Evolutionary conservation across 1,140 invertebrate species (phyloP).

Genomic region (Drosophila auraria): DNA sequence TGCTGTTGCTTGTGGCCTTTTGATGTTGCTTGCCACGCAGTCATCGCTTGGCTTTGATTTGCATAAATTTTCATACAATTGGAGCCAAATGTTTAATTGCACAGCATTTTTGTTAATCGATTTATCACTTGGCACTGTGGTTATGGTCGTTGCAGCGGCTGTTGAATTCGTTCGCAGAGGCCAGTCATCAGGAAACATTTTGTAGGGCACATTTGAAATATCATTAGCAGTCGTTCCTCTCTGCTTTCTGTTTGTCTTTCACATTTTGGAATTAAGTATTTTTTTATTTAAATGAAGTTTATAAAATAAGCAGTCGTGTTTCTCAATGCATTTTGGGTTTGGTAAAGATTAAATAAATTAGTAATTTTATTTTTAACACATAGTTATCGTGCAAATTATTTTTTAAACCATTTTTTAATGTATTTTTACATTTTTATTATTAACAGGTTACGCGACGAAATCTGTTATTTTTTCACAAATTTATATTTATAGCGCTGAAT

Average conservation of each 20-base stretch:
- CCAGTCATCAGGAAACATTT: slow-evolving; percentile 74
- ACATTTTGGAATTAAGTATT: slow-evolving; percentile 4
- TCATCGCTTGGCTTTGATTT: slow-evolving; percentile 75
- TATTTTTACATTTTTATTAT: neutral
- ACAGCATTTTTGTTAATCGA: slow-evolving; percentile 61
- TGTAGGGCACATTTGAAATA: slow-evolving; percentile 67
- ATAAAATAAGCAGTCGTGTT: neutral
- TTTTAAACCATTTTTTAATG: neutral
- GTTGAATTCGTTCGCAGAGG: slow-evolving; percentile 51
- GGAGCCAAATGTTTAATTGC: slow-evolving; percentile 68
- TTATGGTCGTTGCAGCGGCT: slow-evolving; percentile 39
- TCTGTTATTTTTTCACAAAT: neutral
- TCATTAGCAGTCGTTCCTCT: neutral
- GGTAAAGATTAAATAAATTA: neutral
- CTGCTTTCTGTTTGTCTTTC: slow-evolving; percentile 8
- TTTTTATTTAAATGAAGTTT: neutral
- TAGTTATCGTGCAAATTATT: neutral
- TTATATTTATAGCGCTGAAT: neutral
- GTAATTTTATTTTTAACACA: neutral
- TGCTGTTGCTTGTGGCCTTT: slow-evolving; percentile 48
- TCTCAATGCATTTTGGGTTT: neutral
- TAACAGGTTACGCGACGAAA: neutral
- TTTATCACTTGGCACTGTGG: slow-evolving; percentile 50
- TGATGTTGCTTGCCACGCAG: slow-evolving; percentile 71
- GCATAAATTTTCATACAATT: slow-evolving; percentile 79